Conservation (phyloP, 2,888 invertebrate genomes). For the Metacarcinus magister region DNA sequence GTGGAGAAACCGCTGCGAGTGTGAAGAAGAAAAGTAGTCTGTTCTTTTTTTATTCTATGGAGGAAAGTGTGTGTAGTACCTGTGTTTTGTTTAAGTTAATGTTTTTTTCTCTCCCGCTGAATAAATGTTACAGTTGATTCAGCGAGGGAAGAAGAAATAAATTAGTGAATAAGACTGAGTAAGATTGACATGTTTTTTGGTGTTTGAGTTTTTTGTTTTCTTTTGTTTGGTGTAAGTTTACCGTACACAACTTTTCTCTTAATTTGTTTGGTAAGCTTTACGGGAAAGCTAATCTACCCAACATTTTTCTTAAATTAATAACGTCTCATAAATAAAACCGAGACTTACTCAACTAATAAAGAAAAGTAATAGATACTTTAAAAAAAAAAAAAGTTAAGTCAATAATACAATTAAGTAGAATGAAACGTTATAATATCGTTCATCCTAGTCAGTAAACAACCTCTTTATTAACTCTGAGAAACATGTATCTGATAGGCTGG, state of each 20-base stretch:
- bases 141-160: not conserved
- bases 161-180: not conserved
- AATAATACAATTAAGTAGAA: not conserved
- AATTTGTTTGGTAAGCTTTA: not conserved
- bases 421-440: not conserved
- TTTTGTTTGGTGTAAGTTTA: not conserved
- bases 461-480: conserved; percentile 33
- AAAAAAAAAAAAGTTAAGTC: not conserved
- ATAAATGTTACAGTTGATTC: not conserved
- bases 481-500: conserved; percentile 21
- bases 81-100: not conserved
- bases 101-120: not conserved
- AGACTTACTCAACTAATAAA: not conserved
- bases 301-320: not conserved
- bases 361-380: not conserved
- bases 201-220: not conserved
- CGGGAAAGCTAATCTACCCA: not conserved
- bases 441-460: conserved; percentile 18
- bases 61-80: not conserved
- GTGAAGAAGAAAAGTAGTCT: not conserved
- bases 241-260: not conserved
- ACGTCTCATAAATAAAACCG: not conserved
- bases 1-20: not conserved
- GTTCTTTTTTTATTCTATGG: not conserved
- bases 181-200: not conserved